Evolutionary conservation across 2,888 invertebrate genomes (phyloP).

Genomic region (Lasioglossum malachurum): DNA sequence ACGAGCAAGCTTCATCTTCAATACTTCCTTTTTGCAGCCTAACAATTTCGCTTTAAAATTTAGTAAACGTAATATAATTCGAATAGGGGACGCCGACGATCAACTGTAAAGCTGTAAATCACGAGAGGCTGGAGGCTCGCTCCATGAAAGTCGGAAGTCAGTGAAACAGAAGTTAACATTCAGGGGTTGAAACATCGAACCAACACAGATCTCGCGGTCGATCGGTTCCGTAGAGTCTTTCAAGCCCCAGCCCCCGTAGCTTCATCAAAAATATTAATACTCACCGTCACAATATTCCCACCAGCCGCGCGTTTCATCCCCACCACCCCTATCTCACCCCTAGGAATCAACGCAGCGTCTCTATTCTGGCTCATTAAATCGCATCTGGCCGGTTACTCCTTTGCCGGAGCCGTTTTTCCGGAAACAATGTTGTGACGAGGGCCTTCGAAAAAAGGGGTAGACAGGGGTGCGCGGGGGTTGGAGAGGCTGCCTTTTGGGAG

Average conservation of each 20-base stretch:
- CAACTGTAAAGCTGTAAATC: background rate
- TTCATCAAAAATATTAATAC: slow-evolving; percentile 26
- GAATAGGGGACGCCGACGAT: background rate
- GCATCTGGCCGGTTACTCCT: slow-evolving; percentile 67
- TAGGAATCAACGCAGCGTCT: slow-evolving; percentile 24
- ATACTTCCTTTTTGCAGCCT: too few species aligned
- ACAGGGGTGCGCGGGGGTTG: slow-evolving; percentile 25
- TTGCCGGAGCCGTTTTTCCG: slow-evolving; percentile 78
- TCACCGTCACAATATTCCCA: slow-evolving; percentile 23
- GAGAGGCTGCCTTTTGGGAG: slow-evolving; percentile 59
- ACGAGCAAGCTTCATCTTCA: background rate
- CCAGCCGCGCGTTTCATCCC: slow-evolving; percentile 16
- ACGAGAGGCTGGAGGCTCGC: background rate
- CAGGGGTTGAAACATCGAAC: slow-evolving; percentile 7
- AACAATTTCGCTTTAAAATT: too few species aligned
- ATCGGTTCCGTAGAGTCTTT: slow-evolving; percentile 1
- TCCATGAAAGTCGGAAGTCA: background rate
- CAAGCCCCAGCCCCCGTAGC: background rate
- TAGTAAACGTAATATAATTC: background rate
- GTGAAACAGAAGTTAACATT: slow-evolving; percentile 2
- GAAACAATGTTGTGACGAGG: slow-evolving; percentile 83
- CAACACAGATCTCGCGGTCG: background rate
- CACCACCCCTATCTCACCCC: background rate
- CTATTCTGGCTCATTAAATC: slow-evolving; percentile 69
- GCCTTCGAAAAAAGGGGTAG: slow-evolving; percentile 75